These are phyloP conservation scores for Eidolon helvum DNA, from an alignment of 2,113 vertebrate species.

Conservation along the genomic window DNA sequence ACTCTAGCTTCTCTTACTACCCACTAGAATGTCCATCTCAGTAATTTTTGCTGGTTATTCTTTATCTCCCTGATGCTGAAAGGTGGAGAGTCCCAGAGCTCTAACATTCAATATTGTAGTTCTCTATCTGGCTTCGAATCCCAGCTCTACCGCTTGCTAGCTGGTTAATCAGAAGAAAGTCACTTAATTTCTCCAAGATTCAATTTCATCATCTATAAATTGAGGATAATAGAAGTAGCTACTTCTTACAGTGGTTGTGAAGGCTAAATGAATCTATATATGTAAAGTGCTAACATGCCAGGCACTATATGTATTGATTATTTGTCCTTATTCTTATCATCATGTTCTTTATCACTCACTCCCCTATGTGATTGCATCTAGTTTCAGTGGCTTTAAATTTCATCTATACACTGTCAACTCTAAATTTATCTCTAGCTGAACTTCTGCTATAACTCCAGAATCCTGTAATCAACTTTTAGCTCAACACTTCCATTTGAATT, in stretches of 20 bases:
- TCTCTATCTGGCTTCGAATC: conserved; percentile 4
- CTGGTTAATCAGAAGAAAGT: neutral
- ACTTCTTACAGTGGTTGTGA: neutral
- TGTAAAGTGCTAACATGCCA: neutral
- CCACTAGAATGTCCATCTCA: neutral
- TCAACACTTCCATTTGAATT: neutral
- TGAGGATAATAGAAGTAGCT: neutral
- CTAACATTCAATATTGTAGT: neutral
- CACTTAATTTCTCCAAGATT: neutral
- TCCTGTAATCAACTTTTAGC: neutral
- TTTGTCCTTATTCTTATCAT: neutral
- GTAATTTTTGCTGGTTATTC: neutral
- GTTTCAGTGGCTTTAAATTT: neutral
- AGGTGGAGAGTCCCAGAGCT: neutral
- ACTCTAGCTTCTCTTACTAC: neutral
- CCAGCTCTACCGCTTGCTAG: neutral
- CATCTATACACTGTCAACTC: neutral
- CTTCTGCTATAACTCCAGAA: neutral
- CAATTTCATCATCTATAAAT: conserved; percentile 5
- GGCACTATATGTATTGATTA: neutral
- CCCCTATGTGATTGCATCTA: neutral
- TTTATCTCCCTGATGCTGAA: neutral
- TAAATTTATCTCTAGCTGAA: conserved; percentile 20
- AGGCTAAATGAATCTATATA: neutral
- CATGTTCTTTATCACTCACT: neutral